Percentiles rank a stretch among this genome's conserved stretches.
Evolutionary conservation across 2,797 vertebrate species (phyloP).

Genomic region (Macropus fuliginosus): DNA sequence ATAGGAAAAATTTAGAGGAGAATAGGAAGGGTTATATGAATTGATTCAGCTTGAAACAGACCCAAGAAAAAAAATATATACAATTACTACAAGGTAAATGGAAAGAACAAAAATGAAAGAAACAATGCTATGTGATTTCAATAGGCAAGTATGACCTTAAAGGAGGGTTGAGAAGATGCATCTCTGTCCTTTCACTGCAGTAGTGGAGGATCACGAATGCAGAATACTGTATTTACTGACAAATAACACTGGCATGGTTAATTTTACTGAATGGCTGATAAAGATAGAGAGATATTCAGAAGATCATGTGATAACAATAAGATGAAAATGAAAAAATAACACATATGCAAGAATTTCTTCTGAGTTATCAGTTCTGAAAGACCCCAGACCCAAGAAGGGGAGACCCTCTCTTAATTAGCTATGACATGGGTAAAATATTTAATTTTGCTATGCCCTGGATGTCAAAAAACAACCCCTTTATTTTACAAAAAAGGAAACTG

Average conservation of each 20-base stretch:
- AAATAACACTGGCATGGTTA: background rate
- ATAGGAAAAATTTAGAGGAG: background rate
- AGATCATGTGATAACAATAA: background rate
- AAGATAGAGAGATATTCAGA: background rate
- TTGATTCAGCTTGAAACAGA: background rate
- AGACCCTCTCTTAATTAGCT: background rate
- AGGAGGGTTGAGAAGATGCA: background rate
- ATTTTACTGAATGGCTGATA: background rate
- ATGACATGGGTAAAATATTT: slow-evolving; percentile 5
- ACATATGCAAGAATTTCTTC: background rate
- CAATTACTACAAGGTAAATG: background rate
- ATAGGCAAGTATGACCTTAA: background rate
- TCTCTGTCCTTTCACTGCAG: background rate
- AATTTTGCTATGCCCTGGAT: background rate
- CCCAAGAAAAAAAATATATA: background rate
- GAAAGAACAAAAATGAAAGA: background rate
- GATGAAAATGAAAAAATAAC: background rate
- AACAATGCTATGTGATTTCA: background rate
- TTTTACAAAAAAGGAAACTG: background rate
- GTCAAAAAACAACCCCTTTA: background rate
- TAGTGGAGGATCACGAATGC: background rate
- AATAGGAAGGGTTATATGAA: background rate
- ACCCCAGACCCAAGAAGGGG: background rate
- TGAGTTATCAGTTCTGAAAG: background rate
- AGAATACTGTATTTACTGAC: background rate